phyloP scores from a whole-genome alignment of 2,888 invertebrate genomes.

The Eupithecia inturbata region DNA sequence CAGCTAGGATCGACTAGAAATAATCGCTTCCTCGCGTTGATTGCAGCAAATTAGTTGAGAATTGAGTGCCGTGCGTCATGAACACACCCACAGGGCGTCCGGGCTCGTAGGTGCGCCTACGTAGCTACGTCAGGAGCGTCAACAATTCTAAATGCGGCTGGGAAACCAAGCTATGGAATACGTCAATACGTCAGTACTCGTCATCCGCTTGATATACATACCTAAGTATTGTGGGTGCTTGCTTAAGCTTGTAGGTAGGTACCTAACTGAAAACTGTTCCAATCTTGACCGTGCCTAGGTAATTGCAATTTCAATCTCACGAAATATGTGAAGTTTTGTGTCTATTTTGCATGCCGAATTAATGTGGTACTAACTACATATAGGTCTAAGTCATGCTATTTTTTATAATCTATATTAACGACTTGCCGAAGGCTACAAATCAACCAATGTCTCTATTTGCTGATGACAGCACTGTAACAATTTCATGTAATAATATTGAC shows the following conservation, averaged over 20 bases:
- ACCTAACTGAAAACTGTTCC: neutral
- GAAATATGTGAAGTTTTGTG: neutral
- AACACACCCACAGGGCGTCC: slow-evolving; percentile 54
- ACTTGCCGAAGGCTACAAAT: too few species aligned
- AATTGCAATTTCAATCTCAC: neutral
- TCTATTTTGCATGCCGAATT: neutral
- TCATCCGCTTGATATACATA: neutral
- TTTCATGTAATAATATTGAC: too few species aligned
- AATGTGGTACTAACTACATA: too few species aligned
- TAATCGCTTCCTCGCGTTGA: slow-evolving; percentile 60
- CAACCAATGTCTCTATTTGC: too few species aligned
- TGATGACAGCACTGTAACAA: too few species aligned
- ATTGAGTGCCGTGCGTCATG: slow-evolving; percentile 57
- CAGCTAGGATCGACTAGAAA: slow-evolving; percentile 40
- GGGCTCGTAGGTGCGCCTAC: slow-evolving; percentile 12
- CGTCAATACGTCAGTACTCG: neutral
- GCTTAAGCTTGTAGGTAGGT: neutral
- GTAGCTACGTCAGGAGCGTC: slow-evolving; percentile 23
- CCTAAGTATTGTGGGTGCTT: too few species aligned
- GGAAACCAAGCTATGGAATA: neutral
- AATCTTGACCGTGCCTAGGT: neutral
- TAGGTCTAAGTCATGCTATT: too few species aligned
- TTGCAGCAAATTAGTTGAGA: slow-evolving; percentile 61
- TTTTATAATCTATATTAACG: too few species aligned
- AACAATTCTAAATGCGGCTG: neutral